Evolutionary conservation across 2,797 vertebrate genomes (phyloP).

Genomic region (Pseudochaenichthys georgianus): DNA sequence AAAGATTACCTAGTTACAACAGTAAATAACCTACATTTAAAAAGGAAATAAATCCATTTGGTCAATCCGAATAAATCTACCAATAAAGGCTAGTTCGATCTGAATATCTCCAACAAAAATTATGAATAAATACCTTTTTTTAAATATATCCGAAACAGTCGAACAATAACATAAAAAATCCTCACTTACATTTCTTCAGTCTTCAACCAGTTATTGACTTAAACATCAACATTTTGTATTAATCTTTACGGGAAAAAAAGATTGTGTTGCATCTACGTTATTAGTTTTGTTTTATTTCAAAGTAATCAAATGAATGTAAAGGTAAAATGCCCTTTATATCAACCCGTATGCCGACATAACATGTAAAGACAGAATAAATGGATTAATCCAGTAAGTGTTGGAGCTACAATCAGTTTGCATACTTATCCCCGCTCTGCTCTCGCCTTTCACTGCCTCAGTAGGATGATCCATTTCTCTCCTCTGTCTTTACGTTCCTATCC

Average conservation of each 20-base stretch:
- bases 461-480: conserved; percentile 74
- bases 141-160: no score
- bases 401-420: conserved; percentile 43
- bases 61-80: not conserved
- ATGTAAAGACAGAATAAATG: conserved; percentile 20
- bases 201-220: not conserved
- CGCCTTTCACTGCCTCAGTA: conserved; percentile 46
- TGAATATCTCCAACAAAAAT: not conserved
- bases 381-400: conserved; percentile 44
- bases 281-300: not conserved
- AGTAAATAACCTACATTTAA: no score
- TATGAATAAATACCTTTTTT: no score
- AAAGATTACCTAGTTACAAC: no score
- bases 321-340: not conserved
- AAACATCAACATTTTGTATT: not conserved
- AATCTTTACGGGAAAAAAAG: not conserved
- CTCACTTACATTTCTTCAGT: no score
- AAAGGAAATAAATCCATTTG: no score
- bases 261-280: not conserved
- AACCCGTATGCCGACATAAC: conserved; percentile 1
- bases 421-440: conserved; percentile 33
- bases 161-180: no score
- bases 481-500: conserved; percentile 69
- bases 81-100: not conserved
- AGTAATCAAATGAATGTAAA: not conserved